Evolutionary conservation across 1,140 invertebrate genomes (phyloP), one percentile per base, ranked within the genome.

Genomic region (Dendrolimus punctatus): DNA sequence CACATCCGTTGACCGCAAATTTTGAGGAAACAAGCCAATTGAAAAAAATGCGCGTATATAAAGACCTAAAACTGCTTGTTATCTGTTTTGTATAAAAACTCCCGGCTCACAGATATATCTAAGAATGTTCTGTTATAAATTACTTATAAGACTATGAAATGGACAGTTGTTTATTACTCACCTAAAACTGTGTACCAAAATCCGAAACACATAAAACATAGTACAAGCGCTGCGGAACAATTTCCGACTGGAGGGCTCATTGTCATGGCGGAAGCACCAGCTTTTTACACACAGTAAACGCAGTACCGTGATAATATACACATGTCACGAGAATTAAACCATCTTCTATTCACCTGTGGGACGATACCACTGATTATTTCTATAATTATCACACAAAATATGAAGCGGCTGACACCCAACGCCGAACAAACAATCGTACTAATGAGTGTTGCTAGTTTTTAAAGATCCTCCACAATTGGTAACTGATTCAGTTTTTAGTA

Each of bases 391-490:
- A 78, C 69, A 71, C 68, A 80, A 84, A 78, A 76, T 73, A 76
- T 66, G 76, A 76, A 72, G 67, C 76, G 70, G 70, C 75, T 81
- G 79, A 80, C 81, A 85, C 79, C 77, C 78, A 77, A 84, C 80
- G 77, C 81, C 81, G 78, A 79, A 81, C 80, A 84, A 83, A 84
- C 80, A 84, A 81, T 79, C 66, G 36, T 5, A 67, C 64, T 70
- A 44, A 48, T 10, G 6, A 68, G 64, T 74, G 68, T 80, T 80
- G 60, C 69, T 56, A 73, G 39, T 50, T 58, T 38, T 41, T 54
- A 45, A 45, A 45, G 5, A n/a, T 45, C 6, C n/a, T 10, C n/a
- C n/a, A 23, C 23, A 3, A 23, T 23, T 23, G 23, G 23, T 23
- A 23, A 23, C 3, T 23, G 23, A 23, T 23, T 23, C 3, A 23